Evolutionary conservation across 2,113 vertebrate genomes (phyloP).

Genomic region (Percopsis transmontana): DNA sequence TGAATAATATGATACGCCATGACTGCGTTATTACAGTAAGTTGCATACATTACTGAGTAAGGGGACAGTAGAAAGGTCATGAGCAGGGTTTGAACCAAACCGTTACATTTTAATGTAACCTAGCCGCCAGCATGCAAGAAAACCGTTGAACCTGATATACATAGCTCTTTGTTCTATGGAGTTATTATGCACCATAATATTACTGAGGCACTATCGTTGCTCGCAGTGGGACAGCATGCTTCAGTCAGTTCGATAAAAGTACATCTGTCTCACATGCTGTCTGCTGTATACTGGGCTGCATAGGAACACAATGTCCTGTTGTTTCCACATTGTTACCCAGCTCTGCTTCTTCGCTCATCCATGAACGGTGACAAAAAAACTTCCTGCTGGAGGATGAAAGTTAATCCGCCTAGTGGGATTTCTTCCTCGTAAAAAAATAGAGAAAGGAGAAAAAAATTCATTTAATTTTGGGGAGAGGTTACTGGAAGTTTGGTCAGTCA

Average conservation of each 20-base stretch:
- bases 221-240: constrained; percentile 54
- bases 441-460: neutral
- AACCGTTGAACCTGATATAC: constrained; percentile 32
- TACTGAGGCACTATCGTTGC: constrained; percentile 41
- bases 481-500: constrained; percentile 9
- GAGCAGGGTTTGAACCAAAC: too few species aligned
- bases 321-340: constrained; percentile 14
- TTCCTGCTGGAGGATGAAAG: constrained; percentile 32
- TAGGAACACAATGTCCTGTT: constrained; percentile 49
- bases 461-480: neutral
- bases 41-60: neutral
- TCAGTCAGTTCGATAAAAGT: constrained; percentile 62
- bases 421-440: constrained; percentile 2
- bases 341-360: neutral
- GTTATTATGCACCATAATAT: constrained; percentile 26
- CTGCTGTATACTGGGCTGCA: constrained; percentile 30
- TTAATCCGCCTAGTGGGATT: constrained; percentile 11
- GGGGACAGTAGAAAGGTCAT: neutral
- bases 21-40: too few species aligned
- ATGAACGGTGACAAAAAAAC: constrained; percentile 36
- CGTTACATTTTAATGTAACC: too few species aligned
- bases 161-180: constrained; percentile 21
- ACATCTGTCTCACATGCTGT: constrained; percentile 54
- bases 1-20: too few species aligned
- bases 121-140: constrained; percentile 25